Percentiles rank a stretch among this genome's conserved stretches.
Evolutionary conservation across 1,140 invertebrate genomes (phyloP).

Genomic region (Capitella teleta): DNA sequence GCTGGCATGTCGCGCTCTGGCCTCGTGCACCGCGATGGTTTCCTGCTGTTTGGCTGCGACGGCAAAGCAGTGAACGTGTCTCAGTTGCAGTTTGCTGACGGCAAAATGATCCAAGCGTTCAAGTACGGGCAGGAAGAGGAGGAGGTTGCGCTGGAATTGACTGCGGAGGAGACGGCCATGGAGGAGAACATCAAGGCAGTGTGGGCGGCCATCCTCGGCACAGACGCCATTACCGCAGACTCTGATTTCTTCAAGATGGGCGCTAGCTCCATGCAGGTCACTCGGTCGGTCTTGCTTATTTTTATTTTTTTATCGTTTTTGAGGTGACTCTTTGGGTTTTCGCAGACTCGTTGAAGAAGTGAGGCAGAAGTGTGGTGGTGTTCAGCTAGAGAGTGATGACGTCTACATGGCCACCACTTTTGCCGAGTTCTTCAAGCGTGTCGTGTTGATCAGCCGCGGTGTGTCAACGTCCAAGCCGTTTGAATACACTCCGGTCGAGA

Average conservation of each 20-base stretch:
- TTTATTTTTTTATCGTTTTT: neutral
- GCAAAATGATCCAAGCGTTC: conserved; percentile 70
- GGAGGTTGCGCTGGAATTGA: conserved; percentile 55
- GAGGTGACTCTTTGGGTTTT: conserved; percentile 10
- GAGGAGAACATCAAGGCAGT: conserved; percentile 51
- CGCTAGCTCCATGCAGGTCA: conserved; percentile 92
- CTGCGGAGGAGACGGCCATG: conserved; percentile 60
- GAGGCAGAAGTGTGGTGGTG: conserved; percentile 60
- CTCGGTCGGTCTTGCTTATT: conserved; percentile 45
- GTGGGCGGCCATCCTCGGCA: conserved; percentile 75
- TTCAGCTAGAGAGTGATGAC: conserved; percentile 74
- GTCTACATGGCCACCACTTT: conserved; percentile 88
- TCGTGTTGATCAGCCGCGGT: conserved; percentile 57
- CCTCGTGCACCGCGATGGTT: conserved; percentile 63
- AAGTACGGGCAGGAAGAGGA: conserved; percentile 59
- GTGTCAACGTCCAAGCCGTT: conserved; percentile 20
- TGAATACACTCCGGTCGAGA: conserved; percentile 26
- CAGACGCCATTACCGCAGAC: conserved; percentile 56
- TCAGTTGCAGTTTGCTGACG: conserved; percentile 52
- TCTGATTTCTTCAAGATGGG: conserved; percentile 88
- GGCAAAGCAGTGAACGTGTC: conserved; percentile 63
- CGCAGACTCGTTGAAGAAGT: conserved; percentile 77
- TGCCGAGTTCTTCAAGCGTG: conserved; percentile 59
- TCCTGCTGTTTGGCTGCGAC: conserved; percentile 69
- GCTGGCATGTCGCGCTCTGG: conserved; percentile 52